These are phyloP conservation scores for Drosophila pruinosa DNA, from an alignment of 1,140 invertebrate species.

Conservation along the genomic window DNA sequence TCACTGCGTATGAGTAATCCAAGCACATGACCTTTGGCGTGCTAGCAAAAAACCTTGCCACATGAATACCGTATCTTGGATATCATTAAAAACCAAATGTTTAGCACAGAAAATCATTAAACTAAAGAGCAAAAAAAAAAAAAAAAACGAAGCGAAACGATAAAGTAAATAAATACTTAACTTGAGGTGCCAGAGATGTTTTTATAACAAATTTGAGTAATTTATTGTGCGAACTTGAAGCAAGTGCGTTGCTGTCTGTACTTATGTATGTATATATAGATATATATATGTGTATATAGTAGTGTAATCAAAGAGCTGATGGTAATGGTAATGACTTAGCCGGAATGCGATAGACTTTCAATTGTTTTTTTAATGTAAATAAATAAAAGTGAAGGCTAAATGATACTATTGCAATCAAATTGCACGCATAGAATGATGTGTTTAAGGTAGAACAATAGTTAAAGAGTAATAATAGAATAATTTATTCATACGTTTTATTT, in stretches of 20 bases:
- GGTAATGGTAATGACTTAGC: not conserved
- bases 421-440: not conserved
- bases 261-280: not conserved
- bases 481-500: too few relatives aligned
- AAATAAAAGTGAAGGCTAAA: not conserved
- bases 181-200: slow-evolving; percentile 38
- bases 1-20: slow-evolving; percentile 68
- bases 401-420: not conserved
- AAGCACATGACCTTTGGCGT: slow-evolving; percentile 69
- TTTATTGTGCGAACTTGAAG: slow-evolving; percentile 32
- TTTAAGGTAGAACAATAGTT: not conserved
- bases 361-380: slow-evolving; percentile 1
- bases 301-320: not conserved
- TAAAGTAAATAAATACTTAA: slow-evolving; percentile 29
- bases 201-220: slow-evolving; percentile 63
- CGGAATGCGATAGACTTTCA: not conserved
- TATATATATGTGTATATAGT: not conserved
- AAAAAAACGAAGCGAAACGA: too few relatives aligned
- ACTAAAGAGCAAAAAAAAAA: slow-evolving; percentile 6
- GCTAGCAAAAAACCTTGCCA: slow-evolving; percentile 40
- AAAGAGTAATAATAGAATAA: too few relatives aligned
- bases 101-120: slow-evolving; percentile 41
- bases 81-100: slow-evolving; percentile 27
- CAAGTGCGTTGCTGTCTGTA: not conserved
- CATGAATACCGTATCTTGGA: slow-evolving; percentile 9